phyloP scores from a whole-genome alignment of 2,113 vertebrate species.

The Ariopsis seemanni region DNA sequence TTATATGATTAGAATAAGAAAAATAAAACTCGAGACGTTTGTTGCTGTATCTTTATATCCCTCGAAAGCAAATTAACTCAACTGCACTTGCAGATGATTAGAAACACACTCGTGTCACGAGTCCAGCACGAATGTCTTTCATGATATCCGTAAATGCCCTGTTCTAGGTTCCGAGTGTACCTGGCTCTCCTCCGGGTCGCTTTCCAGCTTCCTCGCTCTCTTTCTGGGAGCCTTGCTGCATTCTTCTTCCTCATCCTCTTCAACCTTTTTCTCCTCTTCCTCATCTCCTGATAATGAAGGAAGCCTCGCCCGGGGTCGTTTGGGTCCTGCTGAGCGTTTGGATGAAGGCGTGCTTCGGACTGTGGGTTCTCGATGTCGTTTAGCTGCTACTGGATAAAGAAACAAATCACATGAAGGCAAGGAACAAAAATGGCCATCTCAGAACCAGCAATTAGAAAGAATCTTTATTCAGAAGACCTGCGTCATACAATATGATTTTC shows the following conservation, averaged over 20 bases:
- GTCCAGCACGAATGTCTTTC: too few species aligned
- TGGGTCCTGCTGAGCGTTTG: constrained; percentile 36
- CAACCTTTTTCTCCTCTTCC: constrained; percentile 47
- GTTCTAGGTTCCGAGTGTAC: neutral
- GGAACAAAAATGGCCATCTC: too few species aligned
- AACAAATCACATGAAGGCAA: neutral
- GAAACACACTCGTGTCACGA: neutral
- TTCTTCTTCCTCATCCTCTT: constrained; percentile 48
- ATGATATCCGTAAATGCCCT: neutral
- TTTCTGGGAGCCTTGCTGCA: constrained; percentile 43
- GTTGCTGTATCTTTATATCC: neutral
- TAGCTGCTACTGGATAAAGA: neutral
- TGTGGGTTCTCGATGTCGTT: constrained; percentile 17
- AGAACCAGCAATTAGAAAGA: too few species aligned
- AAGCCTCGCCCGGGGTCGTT: neutral
- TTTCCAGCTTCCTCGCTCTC: constrained; percentile 56
- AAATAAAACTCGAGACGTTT: neutral
- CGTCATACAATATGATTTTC: too few species aligned
- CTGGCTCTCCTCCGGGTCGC: constrained; percentile 47
- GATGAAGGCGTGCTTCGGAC: neutral
- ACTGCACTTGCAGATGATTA: neutral
- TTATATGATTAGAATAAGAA: neutral
- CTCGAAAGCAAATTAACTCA: too few species aligned
- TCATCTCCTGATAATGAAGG: constrained; percentile 35
- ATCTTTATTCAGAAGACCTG: too few species aligned